Conservation (phyloP, 2,113 vertebrate species). For the Aspiorhynchus laticeps region DNA sequence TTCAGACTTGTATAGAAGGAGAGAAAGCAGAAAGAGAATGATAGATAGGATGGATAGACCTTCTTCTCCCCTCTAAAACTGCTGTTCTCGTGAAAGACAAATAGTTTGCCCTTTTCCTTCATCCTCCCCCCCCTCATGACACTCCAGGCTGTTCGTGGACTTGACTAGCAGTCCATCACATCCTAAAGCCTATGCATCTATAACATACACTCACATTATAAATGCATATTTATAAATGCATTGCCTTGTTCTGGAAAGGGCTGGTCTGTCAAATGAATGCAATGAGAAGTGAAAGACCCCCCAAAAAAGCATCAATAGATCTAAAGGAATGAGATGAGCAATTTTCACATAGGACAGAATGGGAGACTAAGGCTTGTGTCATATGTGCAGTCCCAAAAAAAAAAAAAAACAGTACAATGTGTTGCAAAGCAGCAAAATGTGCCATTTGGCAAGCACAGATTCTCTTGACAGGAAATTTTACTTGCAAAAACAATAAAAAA, state of each 20-base stretch:
- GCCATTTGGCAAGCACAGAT: not conserved
- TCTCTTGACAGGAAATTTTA: not conserved
- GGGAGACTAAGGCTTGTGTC: not conserved
- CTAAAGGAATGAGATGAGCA: not conserved
- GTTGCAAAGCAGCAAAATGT: not conserved
- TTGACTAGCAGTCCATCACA: not conserved
- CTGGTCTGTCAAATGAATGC: not conserved
- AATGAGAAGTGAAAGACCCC: not conserved
- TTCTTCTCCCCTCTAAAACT: constrained; percentile 33
- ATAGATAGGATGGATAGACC: constrained; percentile 52
- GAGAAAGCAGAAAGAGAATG: constrained; percentile 53
- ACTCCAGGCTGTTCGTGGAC: not conserved
- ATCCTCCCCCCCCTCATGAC: not conserved
- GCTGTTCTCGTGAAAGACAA: constrained; percentile 30
- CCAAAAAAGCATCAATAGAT: not conserved
- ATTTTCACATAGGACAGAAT: not conserved
- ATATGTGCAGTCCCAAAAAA: not conserved
- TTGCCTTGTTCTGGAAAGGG: no score
- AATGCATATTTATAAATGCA: not conserved
- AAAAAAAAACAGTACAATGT: not conserved
- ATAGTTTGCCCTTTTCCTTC: constrained; percentile 19
- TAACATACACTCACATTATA: not conserved
- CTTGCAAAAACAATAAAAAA: not conserved
- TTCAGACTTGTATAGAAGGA: constrained; percentile 52
- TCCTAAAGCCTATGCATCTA: not conserved